Base-by-base conservation (phyloP, 2,888 invertebrate species). In the Didymodactylos carnosus region DNA sequence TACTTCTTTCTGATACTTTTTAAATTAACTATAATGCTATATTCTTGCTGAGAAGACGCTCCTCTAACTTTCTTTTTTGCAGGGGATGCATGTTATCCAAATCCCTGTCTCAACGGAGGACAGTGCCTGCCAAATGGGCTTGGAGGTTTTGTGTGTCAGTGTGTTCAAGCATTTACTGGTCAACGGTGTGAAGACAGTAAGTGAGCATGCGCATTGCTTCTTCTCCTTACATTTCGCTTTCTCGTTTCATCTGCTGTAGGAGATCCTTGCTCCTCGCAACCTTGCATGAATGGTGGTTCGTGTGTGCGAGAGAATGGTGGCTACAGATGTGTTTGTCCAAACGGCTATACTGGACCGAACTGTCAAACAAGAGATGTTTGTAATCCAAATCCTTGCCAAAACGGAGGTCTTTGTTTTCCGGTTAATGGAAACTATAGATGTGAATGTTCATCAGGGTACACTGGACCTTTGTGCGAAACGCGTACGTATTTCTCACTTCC, bases 341-440 rank as follows among this genome's bases (percentile, higher is more conserved):
- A 74, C 2, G 74, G 75, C 10, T 76, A 72, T 69, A 53, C 72
- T 40, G 76, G 77, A 19, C 72, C n/a, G 27, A 43, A 46, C 62
- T 77, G 77, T 71, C 75, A 77, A 71, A 73, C 70, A 11, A 51
- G 62, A 35, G 72, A 76, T 39, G 73, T 72, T 19, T 77, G 77
- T 51, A 43, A 69, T 23, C 51, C 69, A 39, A 75, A 70, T 46
- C 77, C 77, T 13, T 77, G 77, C 43, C 16, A 14, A 35, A 72
- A 72, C 10, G 71, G 71, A 19, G 72, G 72, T 23, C 5, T 13
- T 3, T 72, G 72, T 35, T 23, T 7, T 40, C 13, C 46, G 3
- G 10, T 19, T 3, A 71, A 43, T 46, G 25, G 41, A 19, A 39
- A 41, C n/a, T 35, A 49, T 25, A 69, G 25, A n/a, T 71, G 77